phyloP scores from a whole-genome alignment of 2,888 invertebrate species.

The Erebia epiphron region DNA sequence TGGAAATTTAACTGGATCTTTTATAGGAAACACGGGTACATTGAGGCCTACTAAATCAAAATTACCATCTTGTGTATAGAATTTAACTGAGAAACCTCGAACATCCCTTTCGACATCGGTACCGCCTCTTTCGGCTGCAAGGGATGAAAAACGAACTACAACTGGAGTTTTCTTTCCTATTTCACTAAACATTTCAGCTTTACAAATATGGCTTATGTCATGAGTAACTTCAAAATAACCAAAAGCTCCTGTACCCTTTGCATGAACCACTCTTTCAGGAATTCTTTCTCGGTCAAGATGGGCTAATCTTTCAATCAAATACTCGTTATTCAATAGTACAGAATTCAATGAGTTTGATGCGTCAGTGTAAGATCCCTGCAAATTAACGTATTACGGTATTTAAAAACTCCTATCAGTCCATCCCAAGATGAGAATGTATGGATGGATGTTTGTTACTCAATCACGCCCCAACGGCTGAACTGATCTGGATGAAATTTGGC shows the following conservation, averaged over 20 bases:
- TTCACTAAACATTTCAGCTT: constrained; percentile 87
- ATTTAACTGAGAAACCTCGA: constrained; percentile 94
- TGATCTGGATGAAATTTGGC: too few relatives aligned
- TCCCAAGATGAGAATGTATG: too few relatives aligned
- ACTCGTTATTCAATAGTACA: constrained; percentile 90
- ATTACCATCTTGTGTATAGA: constrained; percentile 94
- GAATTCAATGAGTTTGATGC: constrained; percentile 90
- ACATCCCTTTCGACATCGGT: constrained; percentile 93
- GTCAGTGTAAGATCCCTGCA: constrained; percentile 84
- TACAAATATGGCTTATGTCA: constrained; percentile 88
- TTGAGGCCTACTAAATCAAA: constrained; percentile 96
- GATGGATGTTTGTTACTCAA: too few relatives aligned
- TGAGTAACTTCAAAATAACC: constrained; percentile 93
- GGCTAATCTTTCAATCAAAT: constrained; percentile 87
- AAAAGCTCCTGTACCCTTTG: constrained; percentile 94
- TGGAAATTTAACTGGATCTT: constrained; percentile 93
- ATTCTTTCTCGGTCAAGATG: constrained; percentile 94
- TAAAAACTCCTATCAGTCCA: not conserved
- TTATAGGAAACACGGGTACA: constrained; percentile 93
- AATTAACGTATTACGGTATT: constrained; percentile 34
- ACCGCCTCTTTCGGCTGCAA: constrained; percentile 92
- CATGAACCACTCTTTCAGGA: constrained; percentile 95
- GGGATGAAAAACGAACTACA: constrained; percentile 89
- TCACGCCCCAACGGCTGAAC: too few relatives aligned
- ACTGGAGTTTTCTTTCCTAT: constrained; percentile 90